phyloP scores from a whole-genome alignment of 2,113 vertebrate genomes.

The Orycteropus afer region DNA sequence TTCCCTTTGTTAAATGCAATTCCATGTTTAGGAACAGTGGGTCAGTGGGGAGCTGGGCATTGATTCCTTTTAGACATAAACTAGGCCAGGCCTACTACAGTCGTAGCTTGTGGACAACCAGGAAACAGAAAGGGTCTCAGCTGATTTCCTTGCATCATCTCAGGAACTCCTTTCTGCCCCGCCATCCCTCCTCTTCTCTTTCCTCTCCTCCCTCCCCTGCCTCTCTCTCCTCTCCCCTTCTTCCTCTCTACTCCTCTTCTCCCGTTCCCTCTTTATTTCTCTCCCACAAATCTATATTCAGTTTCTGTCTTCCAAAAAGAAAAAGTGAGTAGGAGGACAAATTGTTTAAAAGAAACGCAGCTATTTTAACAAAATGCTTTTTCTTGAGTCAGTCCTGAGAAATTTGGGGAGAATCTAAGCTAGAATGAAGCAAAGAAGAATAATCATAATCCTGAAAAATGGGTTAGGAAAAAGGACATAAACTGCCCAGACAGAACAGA shows the following conservation, averaged over 20 bases:
- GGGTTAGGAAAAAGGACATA: not conserved
- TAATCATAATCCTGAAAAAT: not conserved
- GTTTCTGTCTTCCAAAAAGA: constrained; percentile 76
- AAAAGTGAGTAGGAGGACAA: constrained; percentile 66
- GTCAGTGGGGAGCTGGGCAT: not conserved
- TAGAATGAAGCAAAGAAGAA: not conserved
- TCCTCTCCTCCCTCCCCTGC: too few species aligned
- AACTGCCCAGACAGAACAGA: not conserved
- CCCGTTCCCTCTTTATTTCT: not conserved
- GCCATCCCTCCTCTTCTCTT: too few species aligned
- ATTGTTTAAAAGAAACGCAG: constrained; percentile 68
- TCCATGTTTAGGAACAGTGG: not conserved
- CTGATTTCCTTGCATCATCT: fast-evolving
- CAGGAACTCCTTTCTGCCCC: fast-evolving
- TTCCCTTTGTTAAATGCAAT: not conserved
- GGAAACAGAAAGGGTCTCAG: not conserved
- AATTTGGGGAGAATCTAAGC: constrained; percentile 61
- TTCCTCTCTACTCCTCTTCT: constrained; percentile 28
- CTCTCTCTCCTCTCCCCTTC: not conserved
- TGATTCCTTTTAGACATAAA: not conserved
- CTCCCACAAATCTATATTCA: constrained; percentile 64
- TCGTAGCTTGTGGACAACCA: not conserved
- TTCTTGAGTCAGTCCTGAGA: constrained; percentile 67
- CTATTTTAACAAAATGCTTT: constrained; percentile 64
- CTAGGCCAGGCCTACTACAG: not conserved